Percentiles rank a stretch among this genome's conserved stretches.
Evolutionary conservation across 2,888 invertebrate species (phyloP).

Genomic region (Ectemnius lituratus): DNA sequence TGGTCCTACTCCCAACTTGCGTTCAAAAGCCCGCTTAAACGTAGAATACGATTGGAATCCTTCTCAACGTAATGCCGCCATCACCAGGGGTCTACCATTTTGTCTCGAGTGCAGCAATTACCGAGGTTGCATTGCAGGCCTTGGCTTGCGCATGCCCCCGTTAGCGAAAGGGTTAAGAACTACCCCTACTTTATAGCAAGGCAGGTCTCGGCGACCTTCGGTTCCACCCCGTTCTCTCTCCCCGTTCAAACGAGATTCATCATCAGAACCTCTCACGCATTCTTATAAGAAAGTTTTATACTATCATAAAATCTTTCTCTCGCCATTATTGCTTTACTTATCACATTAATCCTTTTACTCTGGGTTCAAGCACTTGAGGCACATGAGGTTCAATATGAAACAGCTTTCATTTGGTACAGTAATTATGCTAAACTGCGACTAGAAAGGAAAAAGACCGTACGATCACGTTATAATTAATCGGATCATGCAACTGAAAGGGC

Average conservation of each 20-base stretch:
- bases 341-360: no score
- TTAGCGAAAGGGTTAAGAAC: slow-evolving; percentile 65
- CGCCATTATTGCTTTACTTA: no score
- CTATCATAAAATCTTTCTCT: no score
- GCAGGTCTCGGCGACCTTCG: slow-evolving; percentile 47
- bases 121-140: slow-evolving; percentile 60
- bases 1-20: no score
- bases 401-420: no score
- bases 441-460: slow-evolving; percentile 3
- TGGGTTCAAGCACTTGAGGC: no score
- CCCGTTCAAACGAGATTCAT: background rate
- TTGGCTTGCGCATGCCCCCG: slow-evolving; percentile 66
- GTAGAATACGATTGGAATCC: background rate
- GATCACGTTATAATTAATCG: slow-evolving; percentile 39
- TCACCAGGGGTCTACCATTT: slow-evolving; percentile 64
- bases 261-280: no score
- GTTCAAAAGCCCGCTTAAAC: no score
- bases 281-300: no score
- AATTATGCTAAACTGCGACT: no score
- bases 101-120: slow-evolving; percentile 68
- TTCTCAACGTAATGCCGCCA: slow-evolving; percentile 45
- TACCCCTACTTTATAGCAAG: slow-evolving; percentile 55
- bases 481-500: slow-evolving; percentile 23
- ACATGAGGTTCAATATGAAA: no score
- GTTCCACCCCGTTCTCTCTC: slow-evolving; percentile 30